Evolutionary conservation across 1,140 invertebrate species (phyloP).

Genomic region (Philaenus spumarius): DNA sequence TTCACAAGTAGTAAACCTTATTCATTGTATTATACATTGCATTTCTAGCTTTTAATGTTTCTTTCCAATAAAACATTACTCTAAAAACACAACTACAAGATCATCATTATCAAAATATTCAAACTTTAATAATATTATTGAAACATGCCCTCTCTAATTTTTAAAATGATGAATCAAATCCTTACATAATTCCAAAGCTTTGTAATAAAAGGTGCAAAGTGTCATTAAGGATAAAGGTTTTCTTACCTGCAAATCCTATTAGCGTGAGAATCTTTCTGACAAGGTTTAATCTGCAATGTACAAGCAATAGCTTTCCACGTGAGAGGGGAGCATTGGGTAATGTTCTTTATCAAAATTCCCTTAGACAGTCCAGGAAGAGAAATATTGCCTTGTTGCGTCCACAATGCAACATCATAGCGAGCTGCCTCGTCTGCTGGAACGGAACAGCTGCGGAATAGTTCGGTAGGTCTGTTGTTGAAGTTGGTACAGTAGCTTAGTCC

Average conservation of each 20-base stretch:
- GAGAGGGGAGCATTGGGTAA: slow-evolving; percentile 65
- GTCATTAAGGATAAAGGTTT: no score
- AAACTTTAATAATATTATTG: no score
- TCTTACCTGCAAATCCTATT: slow-evolving; percentile 66
- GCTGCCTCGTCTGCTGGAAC: slow-evolving; percentile 57
- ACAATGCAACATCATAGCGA: slow-evolving; percentile 46
- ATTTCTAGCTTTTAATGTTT: no score
- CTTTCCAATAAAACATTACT: no score
- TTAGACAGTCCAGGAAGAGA: slow-evolving; percentile 57
- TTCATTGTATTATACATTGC: no score
- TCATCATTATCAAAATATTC: no score
- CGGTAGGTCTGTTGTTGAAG: slow-evolving; percentile 72
- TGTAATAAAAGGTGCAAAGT: no score
- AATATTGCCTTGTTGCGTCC: slow-evolving; percentile 47
- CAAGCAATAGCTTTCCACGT: slow-evolving; percentile 83
- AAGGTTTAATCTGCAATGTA: slow-evolving; percentile 78
- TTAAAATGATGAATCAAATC: no score
- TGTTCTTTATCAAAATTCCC: slow-evolving; percentile 63
- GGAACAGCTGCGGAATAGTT: slow-evolving; percentile 66
- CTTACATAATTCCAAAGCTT: no score
- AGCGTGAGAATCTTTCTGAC: slow-evolving; percentile 60
- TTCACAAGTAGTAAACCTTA: no score
- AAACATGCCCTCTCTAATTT: no score
- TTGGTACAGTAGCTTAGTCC: slow-evolving; percentile 70
- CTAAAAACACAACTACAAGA: no score